Conservation (phyloP, 2,113 vertebrate species). For the Alethe diademata region DNA sequence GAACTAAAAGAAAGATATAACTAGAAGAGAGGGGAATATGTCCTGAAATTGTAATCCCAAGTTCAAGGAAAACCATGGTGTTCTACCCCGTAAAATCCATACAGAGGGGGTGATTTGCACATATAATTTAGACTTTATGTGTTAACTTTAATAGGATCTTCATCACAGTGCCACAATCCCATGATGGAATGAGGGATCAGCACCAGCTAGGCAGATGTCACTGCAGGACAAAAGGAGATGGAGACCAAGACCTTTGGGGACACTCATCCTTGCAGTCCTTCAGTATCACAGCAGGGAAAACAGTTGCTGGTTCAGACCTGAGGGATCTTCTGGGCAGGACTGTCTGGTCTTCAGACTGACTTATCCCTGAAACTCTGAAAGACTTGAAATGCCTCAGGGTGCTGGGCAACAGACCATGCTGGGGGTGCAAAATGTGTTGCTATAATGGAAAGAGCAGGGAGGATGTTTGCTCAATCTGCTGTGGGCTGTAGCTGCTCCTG, state of each 20-base stretch:
- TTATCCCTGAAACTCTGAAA: not conserved
- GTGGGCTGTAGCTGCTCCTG: not conserved
- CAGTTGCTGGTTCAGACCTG: not conserved
- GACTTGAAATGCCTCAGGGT: fast-evolving
- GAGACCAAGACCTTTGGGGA: not conserved
- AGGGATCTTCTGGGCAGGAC: not conserved
- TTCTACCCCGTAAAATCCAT: not conserved
- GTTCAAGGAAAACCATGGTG: not conserved
- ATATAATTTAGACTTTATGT: not conserved
- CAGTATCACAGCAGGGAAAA: not conserved
- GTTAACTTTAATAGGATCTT: not conserved
- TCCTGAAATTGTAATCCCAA: not conserved
- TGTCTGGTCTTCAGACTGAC: not conserved
- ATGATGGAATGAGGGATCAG: fast-evolving
- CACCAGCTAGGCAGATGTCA: not conserved
- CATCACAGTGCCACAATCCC: fast-evolving
- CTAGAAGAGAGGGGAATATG: not conserved
- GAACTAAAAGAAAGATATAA: not conserved
- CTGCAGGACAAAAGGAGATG: not conserved
- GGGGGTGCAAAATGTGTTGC: not conserved
- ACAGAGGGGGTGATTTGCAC: not conserved
- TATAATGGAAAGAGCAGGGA: not conserved
- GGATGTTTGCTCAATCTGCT: not conserved
- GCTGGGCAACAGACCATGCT: not conserved
- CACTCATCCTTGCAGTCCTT: not conserved